Percentiles rank a stretch among this genome's conserved stretches.
Evolutionary conservation across 2,888 invertebrate species (phyloP).

Genomic region (Latrodectus hesperus): DNA sequence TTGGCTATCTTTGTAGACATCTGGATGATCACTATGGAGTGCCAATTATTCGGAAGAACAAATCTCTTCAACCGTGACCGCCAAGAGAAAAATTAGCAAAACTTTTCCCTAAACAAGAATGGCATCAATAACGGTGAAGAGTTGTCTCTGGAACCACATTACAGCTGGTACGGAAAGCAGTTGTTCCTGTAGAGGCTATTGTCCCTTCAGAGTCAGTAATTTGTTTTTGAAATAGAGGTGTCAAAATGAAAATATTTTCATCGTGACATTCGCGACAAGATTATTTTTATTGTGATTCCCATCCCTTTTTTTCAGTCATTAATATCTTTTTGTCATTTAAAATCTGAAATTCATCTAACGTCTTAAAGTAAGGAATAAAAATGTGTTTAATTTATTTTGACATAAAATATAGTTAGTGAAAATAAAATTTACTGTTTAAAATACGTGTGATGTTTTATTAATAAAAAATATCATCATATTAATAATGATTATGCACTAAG

Average conservation of each 20-base stretch:
- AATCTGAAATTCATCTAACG: no score
- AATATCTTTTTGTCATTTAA: no score
- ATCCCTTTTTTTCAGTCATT: no score
- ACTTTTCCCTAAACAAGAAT: slow-evolving; percentile 21
- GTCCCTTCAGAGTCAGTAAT: not conserved
- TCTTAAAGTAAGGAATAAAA: no score
- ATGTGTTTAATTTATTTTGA: no score
- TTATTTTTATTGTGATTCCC: no score
- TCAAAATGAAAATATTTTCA: not conserved
- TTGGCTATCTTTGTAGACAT: not conserved
- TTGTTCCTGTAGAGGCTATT: slow-evolving; percentile 22
- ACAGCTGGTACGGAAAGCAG: not conserved
- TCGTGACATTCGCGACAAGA: no score
- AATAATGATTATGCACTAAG: no score
- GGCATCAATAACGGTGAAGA: not conserved
- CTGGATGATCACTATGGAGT: slow-evolving; percentile 8
- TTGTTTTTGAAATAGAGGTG: not conserved
- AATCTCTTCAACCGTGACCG: slow-evolving; percentile 1
- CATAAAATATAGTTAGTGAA: no score
- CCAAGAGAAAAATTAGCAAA: not conserved
- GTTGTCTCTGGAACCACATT: not conserved
- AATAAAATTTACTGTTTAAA: no score
- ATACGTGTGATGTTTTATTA: no score
- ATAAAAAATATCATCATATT: no score
- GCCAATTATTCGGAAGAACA: slow-evolving; percentile 12